Base-by-base conservation (phyloP, 2,113 vertebrate species). In the Thalassarche chlororhynchos region DNA sequence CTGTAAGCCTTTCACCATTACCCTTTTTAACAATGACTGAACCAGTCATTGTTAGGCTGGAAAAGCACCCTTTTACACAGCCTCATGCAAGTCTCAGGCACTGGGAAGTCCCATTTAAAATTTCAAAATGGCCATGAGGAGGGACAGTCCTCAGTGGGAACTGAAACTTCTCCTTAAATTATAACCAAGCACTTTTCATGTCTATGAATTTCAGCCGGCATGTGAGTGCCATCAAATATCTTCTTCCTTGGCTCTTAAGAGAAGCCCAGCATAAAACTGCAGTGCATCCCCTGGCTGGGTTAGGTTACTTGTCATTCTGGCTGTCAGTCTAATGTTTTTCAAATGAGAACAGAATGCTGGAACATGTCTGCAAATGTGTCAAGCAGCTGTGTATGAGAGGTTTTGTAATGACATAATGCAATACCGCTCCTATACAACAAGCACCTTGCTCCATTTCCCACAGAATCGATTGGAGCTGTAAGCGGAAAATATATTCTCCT, bases 301-400 rank as follows among this genome's bases (percentile, higher is more conserved):
- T 89, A 65, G 17, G 61, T 92, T 89, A 82, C 87, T 55, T 78
- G 69, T 69, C 65, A 42, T 90, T 75, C 52, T 75, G 92, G 55
- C 87, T 95, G 84, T 44, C 55, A 75, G 26, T 81, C 40, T 80
- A 42, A 77, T 87, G n/a, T 58, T 90, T 90, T 77, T 91, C 70
- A 94, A 15, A 88, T 94, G 91, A 72, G 91, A 65, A 54, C 84
- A 96, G 84, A 95, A 92, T 54, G 42, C 75, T 95, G 94, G 84
- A 84, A 87, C 76, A 55, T 1, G 8, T 70, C 81, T 96, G 87
- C 64, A 80, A 83, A 88, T 75, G 74, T 91, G 81, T 77, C 70
- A 87, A 44, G 94, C 91, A 94, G 89, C 94, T 94, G 91, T 54
- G 81, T 54, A 29, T 74, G 87, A 91, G 87, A 69, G 89, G 77